Evolutionary conservation across 2,888 invertebrate species (phyloP).

Genomic region (Clitarchus hookeri): DNA sequence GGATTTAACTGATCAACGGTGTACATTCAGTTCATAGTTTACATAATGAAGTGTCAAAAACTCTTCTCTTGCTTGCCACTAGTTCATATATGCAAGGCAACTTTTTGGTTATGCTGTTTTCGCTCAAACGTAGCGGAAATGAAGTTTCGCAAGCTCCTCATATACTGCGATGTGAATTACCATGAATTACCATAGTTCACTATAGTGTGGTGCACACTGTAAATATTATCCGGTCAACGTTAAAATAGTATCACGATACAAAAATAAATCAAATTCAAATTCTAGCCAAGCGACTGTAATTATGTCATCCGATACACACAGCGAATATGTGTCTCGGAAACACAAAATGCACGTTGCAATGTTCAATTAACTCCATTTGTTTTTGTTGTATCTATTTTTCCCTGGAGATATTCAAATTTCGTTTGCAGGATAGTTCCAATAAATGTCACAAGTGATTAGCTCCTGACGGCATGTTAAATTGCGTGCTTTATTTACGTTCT

Average conservation of each 20-base stretch:
- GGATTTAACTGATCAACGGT: too few relatives aligned
- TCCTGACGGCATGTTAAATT: background rate
- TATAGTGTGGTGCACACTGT: too few relatives aligned
- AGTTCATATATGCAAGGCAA: too few relatives aligned
- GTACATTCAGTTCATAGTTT: too few relatives aligned
- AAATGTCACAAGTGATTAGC: background rate
- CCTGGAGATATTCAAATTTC: background rate
- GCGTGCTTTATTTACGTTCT: background rate
- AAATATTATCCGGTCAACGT: background rate
- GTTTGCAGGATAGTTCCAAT: background rate
- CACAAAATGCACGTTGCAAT: background rate
- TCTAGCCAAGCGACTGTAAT: background rate
- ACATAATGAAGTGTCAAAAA: too few relatives aligned
- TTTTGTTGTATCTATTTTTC: background rate
- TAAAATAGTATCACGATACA: background rate
- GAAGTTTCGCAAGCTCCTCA: too few relatives aligned
- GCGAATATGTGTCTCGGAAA: background rate
- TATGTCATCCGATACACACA: background rate
- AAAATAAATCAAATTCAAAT: background rate
- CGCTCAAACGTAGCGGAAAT: too few relatives aligned
- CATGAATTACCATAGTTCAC: too few relatives aligned
- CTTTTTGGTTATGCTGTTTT: too few relatives aligned
- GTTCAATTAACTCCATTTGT: background rate
- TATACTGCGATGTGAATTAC: too few relatives aligned
- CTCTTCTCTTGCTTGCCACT: too few relatives aligned